These are phyloP conservation scores for Agapornis canus DNA, from an alignment of 2,797 vertebrate species.

Conservation along the genomic window DNA sequence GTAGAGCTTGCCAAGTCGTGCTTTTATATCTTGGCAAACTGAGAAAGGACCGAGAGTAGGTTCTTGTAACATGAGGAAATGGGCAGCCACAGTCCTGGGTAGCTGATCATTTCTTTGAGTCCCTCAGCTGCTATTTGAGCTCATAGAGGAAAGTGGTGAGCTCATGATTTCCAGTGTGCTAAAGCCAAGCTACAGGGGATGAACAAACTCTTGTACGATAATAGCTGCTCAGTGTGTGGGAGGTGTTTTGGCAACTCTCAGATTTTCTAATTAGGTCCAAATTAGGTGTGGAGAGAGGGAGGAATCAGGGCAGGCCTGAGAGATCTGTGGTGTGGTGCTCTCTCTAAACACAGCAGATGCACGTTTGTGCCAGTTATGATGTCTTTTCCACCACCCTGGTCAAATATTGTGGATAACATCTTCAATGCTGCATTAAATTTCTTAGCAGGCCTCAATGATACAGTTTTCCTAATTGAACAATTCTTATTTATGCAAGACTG, in stretches of 20 bases:
- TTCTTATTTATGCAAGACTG: background rate
- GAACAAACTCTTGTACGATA: background rate
- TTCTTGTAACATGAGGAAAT: background rate
- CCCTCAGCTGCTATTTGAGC: background rate
- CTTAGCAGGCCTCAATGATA: background rate
- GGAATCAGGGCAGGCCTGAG: background rate
- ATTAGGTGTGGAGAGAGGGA: background rate
- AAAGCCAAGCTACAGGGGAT: background rate
- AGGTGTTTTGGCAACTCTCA: background rate
- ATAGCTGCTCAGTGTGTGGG: background rate
- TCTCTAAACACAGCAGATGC: background rate
- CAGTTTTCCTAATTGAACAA: background rate
- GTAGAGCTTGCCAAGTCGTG: background rate
- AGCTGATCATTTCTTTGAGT: background rate
- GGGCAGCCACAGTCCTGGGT: background rate
- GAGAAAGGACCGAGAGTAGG: background rate
- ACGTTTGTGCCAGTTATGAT: accelerated
- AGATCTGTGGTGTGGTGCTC: background rate
- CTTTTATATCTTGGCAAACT: background rate
- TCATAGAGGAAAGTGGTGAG: background rate
- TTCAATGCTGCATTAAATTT: background rate
- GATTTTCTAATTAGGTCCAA: background rate
- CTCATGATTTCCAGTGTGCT: background rate
- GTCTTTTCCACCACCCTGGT: background rate
- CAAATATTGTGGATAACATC: background rate